phyloP scores from a whole-genome alignment of 2,888 invertebrate species.

The Labia minor region DNA sequence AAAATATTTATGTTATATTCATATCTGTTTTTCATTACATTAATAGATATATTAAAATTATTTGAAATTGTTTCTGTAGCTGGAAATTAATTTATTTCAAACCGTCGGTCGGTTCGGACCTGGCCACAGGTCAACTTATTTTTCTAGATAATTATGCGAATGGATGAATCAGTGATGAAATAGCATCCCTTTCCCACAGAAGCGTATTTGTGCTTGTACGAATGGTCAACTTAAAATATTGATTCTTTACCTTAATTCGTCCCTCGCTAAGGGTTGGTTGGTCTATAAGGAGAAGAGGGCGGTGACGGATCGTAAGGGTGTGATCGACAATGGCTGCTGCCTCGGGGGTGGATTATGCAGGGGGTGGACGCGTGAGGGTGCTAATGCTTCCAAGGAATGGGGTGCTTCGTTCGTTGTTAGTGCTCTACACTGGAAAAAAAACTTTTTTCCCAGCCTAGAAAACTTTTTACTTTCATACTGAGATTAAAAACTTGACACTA shows the following conservation, averaged over 20 bases:
- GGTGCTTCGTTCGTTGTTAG: neutral
- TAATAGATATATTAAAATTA: too few species aligned
- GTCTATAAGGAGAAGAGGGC: slow-evolving; percentile 7
- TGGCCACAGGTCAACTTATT: too few species aligned
- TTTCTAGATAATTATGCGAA: too few species aligned
- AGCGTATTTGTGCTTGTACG: neutral
- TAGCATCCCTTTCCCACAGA: neutral
- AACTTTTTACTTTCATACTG: neutral
- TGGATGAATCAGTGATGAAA: neutral
- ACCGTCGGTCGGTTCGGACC: too few species aligned
- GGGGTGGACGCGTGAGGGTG: neutral
- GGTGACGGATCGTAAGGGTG: slow-evolving; percentile 8
- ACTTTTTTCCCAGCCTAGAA: neutral
- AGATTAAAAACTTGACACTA: slow-evolving; percentile 8
- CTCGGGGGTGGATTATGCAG: slow-evolving; percentile 7
- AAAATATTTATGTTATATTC: too few species aligned
- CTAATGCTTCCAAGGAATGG: neutral
- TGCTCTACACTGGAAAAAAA: neutral
- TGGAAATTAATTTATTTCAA: too few species aligned
- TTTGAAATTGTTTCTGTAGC: too few species aligned
- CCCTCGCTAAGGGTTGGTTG: neutral
- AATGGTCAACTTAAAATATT: slow-evolving; percentile 13
- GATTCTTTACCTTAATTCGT: slow-evolving; percentile 8
- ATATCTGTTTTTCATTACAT: too few species aligned
- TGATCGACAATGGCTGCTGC: slow-evolving; percentile 13